These are phyloP conservation scores for Trachythela sp. DNA, from an alignment of 64 coral and sea anemone genomes.

Conservation along the genomic window DNA sequence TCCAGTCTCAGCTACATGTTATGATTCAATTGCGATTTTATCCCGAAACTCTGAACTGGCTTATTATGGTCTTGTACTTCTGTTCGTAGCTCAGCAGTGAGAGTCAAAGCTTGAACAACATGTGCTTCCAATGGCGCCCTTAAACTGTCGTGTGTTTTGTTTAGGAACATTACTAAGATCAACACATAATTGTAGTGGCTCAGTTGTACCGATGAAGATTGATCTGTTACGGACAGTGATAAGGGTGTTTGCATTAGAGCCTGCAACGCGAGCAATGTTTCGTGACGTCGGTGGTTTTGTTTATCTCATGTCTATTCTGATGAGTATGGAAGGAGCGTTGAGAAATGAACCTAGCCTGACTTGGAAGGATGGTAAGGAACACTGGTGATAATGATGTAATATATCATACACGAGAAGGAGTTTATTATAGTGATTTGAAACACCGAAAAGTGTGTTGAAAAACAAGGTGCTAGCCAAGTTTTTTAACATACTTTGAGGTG, in stretches of 20 bases:
- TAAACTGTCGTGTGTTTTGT: background rate
- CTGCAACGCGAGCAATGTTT: conserved; percentile 83
- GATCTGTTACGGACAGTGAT: conserved; percentile 76
- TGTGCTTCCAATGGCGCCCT: background rate
- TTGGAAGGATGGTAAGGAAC: conserved; percentile 61
- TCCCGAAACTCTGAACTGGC: too few relatives aligned
- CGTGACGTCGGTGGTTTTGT: conserved; percentile 97
- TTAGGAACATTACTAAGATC: conserved; percentile 73
- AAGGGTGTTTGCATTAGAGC: conserved; percentile 89
- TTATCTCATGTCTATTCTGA: conserved; percentile 85
- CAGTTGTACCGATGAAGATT: conserved; percentile 68
- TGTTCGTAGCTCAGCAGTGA: too few relatives aligned
- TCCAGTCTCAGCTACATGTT: too few relatives aligned
- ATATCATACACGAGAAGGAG: too few relatives aligned
- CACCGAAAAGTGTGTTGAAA: too few relatives aligned
- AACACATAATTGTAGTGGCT: conserved; percentile 61
- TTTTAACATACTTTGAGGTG: too few relatives aligned
- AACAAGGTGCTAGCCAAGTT: too few relatives aligned
- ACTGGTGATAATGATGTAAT: too few relatives aligned
- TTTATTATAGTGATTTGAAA: too few relatives aligned
- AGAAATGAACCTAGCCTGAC: conserved; percentile 24
- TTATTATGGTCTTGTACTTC: too few relatives aligned
- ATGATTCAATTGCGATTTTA: too few relatives aligned
- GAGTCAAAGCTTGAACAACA: too few relatives aligned
- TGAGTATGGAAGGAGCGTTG: conserved; percentile 91